phyloP scores from a whole-genome alignment of 2,888 invertebrate genomes.

The Tachystola acroxantha region DNA sequence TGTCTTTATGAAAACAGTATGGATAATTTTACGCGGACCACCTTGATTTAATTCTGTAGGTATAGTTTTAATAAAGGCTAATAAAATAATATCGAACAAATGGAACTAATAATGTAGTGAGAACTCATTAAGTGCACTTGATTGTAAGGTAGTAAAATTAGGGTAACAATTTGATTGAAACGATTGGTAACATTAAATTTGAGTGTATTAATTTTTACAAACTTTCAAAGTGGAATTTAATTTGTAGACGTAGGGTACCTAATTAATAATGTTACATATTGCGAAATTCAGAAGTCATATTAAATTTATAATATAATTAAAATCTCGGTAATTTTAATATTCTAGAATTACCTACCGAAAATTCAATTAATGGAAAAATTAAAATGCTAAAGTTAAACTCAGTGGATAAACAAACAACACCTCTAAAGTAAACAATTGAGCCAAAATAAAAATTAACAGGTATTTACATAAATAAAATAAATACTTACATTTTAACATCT shows the following conservation, averaged over 20 bases:
- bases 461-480: too few relatives aligned
- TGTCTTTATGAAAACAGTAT: too few relatives aligned
- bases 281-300: too few relatives aligned
- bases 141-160: conserved; percentile 45
- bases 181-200: conserved; percentile 32
- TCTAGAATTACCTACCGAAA: too few relatives aligned
- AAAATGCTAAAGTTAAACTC: too few relatives aligned
- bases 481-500: too few relatives aligned
- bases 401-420: too few relatives aligned
- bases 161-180: conserved; percentile 34
- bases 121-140: conserved; percentile 73
- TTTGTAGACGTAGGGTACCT: conserved; percentile 15
- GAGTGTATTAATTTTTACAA: conserved; percentile 39
- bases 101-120: conserved; percentile 55
- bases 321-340: too few relatives aligned
- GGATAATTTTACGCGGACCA: not conserved
- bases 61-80: conserved; percentile 25
- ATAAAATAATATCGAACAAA: conserved; percentile 33
- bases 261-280: conserved; percentile 1
- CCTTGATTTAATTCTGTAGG: not conserved
- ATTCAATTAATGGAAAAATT: too few relatives aligned
- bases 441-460: too few relatives aligned
- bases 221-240: conserved; percentile 18
- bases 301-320: too few relatives aligned
- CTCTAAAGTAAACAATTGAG: too few relatives aligned